Evolutionary conservation across 1,140 invertebrate genomes (phyloP).

Genomic region (Cepaea nemoralis): DNA sequence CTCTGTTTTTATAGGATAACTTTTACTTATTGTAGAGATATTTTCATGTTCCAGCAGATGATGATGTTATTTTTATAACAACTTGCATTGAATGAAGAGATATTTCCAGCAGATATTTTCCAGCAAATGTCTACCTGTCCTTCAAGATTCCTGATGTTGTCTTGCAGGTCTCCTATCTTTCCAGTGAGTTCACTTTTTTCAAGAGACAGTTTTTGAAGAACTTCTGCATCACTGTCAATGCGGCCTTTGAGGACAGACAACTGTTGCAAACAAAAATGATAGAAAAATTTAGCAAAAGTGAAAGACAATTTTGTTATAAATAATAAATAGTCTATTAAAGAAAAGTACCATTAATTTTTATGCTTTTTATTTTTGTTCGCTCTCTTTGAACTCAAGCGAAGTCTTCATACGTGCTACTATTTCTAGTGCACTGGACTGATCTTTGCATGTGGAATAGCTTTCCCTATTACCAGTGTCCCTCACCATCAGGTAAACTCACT

Average conservation of each 20-base stretch:
- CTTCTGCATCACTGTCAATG: conserved; percentile 54
- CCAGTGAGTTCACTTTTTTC: conserved; percentile 54
- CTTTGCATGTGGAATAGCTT: too few species aligned
- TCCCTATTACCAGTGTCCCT: too few species aligned
- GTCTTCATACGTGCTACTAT: too few species aligned
- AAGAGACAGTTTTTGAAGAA: conserved; percentile 44
- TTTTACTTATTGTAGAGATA: too few species aligned
- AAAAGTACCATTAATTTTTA: not conserved
- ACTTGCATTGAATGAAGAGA: not conserved
- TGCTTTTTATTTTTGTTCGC: too few species aligned
- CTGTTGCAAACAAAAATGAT: conserved; percentile 40
- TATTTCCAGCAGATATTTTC: not conserved
- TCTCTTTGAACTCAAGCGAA: too few species aligned
- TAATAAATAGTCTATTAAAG: not conserved
- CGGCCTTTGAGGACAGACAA: conserved; percentile 55
- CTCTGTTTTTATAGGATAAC: too few species aligned
- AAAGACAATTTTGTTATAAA: not conserved
- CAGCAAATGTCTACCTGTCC: conserved; percentile 53
- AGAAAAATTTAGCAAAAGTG: not conserved
- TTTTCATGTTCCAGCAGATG: too few species aligned
- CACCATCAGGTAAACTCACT: too few species aligned
- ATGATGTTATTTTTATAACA: too few species aligned
- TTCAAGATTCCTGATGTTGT: conserved; percentile 55
- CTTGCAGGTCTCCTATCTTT: conserved; percentile 52
- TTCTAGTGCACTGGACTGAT: too few species aligned